Base-by-base conservation (phyloP, 1,140 invertebrate genomes). In the Protaetia brevitarsis region DNA sequence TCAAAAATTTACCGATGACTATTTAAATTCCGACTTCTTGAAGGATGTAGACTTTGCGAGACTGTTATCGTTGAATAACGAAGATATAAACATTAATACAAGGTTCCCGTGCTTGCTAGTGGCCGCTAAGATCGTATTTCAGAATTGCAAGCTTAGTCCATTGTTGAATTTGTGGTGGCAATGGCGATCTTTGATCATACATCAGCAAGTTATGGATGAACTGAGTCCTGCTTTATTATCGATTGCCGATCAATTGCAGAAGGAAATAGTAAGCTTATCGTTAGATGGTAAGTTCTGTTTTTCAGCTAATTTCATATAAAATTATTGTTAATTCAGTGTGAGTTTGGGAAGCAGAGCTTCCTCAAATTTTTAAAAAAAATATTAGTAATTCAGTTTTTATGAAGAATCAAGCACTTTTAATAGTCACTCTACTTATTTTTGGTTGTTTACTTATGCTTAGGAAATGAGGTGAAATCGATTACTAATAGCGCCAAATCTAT, bases 191-290 rank as follows among this genome's bases (percentile, higher is more conserved):
- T 81, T 90, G 70, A 81, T 86, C n/a, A 75, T 91, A 16, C 88
- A 94, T 75, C 92, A 95, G 77, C 79, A 83, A 66, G 78, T 89
- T 36, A 75, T 95, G 11, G 88, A 92, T 71, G 92, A 94, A 67
- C 79, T 81, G 30, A 89, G 88, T 56, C 82, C 83, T 2, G 79
- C 82, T 19, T 71, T 95, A 2, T 87, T 87, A 66, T 80, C 83
- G 8, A 80, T 86, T 66, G 79, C 88, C 10, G 85, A 88, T 69
- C 69, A 82, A 11, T 70, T 87, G 2, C 84, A 88, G 19, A 79
- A 82, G 2, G 78, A 83, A 61, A 69, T 89, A 16, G 28, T 66
- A 45, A 60, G 71, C 11, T 23, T 70, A 23, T 59, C 41, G 61
- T 56, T 74, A 63, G 65, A 74, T 56, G 63, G 73, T 78, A 71